Evolutionary conservation across 37 sponge, comb jelly and placozoan genomes (phyloP).

Genomic region (Ianthella basta): DNA sequence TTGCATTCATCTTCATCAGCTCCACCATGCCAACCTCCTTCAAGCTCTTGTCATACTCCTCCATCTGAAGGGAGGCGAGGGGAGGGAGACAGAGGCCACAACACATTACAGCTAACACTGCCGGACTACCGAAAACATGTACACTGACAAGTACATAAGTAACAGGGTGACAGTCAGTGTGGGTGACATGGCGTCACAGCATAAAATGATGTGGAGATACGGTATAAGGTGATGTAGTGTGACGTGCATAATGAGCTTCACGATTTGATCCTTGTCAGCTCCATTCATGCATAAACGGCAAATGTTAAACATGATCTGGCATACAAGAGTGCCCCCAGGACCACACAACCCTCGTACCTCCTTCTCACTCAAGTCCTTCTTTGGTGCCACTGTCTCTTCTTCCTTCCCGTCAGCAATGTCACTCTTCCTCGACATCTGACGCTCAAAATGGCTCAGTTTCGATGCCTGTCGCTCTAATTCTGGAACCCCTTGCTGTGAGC

Average conservation of each 20-base stretch:
- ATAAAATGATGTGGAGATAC: no score
- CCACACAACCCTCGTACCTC: not conserved
- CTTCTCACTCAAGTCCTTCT: conserved; percentile 23
- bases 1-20: conserved; percentile 45
- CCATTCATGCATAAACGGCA: no score
- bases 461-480: not conserved
- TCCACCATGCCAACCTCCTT: conserved; percentile 15
- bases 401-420: not conserved
- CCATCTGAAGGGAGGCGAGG: not conserved
- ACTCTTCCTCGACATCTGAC: not conserved
- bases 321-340: not conserved
- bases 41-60: conserved; percentile 15
- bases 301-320: not conserved
- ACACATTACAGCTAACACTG: no score
- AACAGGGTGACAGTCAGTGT: no score
- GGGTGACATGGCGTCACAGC: no score
- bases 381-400: not conserved
- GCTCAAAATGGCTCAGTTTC: not conserved
- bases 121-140: no score
- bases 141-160: no score
- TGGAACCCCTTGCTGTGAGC: not conserved
- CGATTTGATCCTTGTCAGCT: no score
- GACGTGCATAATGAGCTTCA: no score
- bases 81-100: no score
- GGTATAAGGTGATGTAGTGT: no score